These are phyloP conservation scores for Lasioglossum lativentre DNA, from an alignment of 2,888 invertebrate genomes.

Conservation along the genomic window DNA sequence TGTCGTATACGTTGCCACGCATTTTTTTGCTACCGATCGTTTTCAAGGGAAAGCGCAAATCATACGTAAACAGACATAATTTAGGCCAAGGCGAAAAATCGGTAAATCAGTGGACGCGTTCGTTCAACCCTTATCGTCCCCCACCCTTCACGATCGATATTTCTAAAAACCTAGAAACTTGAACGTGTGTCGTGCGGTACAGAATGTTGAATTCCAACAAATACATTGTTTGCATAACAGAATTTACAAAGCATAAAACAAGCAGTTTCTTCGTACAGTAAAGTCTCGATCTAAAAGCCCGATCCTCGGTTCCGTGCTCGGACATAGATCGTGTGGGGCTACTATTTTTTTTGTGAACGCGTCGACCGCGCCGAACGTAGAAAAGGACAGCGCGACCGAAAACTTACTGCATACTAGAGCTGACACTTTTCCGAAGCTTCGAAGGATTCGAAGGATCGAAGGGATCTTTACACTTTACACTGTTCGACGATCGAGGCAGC, in stretches of 20 bases:
- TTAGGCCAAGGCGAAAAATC: constrained; percentile 69
- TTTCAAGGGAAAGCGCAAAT: constrained; percentile 27
- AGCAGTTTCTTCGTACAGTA: background rate
- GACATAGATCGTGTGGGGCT: too few relatives aligned
- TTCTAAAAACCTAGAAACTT: background rate
- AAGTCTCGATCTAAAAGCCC: too few relatives aligned
- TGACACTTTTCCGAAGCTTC: too few relatives aligned
- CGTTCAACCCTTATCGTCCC: constrained; percentile 58
- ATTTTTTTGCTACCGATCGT: constrained; percentile 39
- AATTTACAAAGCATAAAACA: background rate
- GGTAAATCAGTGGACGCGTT: constrained; percentile 44
- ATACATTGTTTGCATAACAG: background rate
- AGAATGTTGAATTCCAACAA: background rate
- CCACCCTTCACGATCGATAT: background rate
- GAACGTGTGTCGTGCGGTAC: background rate
- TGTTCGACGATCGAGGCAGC: too few relatives aligned
- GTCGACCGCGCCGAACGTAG: too few relatives aligned
- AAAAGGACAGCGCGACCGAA: too few relatives aligned
- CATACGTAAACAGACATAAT: constrained; percentile 36
- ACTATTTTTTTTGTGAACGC: too few relatives aligned
- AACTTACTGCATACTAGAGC: too few relatives aligned
- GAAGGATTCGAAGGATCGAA: too few relatives aligned
- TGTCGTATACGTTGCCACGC: background rate
- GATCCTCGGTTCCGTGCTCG: too few relatives aligned
- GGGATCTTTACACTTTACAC: too few relatives aligned